phyloP scores from a whole-genome alignment of 1,140 invertebrate species.

The Plutomurus gul region DNA sequence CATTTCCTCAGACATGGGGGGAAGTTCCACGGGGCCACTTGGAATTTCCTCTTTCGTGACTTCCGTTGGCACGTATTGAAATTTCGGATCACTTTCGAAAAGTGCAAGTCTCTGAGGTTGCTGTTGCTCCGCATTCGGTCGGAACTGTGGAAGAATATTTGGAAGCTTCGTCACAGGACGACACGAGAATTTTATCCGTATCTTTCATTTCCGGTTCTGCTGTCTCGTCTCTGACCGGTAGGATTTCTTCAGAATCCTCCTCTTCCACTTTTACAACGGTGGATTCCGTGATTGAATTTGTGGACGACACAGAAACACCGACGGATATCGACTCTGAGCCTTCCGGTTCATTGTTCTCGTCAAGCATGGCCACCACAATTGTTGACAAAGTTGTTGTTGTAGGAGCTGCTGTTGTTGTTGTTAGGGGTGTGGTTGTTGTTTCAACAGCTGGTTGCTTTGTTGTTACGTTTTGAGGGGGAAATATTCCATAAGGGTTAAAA shows the following conservation, averaged over 20 bases:
- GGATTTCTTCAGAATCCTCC: no score
- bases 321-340: no score
- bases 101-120: conserved; percentile 39
- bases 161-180: conserved; percentile 23
- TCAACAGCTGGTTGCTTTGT: neutral
- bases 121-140: conserved; percentile 37
- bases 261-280: no score
- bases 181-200: neutral
- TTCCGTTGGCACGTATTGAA: conserved; percentile 30
- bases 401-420: neutral
- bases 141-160: conserved; percentile 50
- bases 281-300: no score
- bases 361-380: neutral
- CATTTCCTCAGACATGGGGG: conserved; percentile 41
- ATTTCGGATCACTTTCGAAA: conserved; percentile 36
- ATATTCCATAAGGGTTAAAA: neutral
- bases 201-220: no score
- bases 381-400: neutral
- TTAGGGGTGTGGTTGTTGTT: neutral
- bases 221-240: no score
- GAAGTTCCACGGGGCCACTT: conserved; percentile 41
- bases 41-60: conserved; percentile 17
- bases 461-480: neutral
- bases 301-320: no score
- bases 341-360: neutral